Conservation (phyloP, 2,113 vertebrate species). For the Lepus timidus region DNA sequence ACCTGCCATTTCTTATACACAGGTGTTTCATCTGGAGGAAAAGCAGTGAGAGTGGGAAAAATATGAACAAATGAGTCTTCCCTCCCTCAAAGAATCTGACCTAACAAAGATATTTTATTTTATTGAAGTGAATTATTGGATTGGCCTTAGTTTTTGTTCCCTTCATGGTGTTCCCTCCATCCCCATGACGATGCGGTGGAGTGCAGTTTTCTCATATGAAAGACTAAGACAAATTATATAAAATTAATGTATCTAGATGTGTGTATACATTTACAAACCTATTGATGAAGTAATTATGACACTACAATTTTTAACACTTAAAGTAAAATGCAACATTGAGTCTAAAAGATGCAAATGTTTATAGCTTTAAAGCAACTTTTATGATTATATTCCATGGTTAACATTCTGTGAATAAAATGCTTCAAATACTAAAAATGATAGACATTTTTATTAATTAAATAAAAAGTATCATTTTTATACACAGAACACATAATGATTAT, state of each 20-base stretch:
- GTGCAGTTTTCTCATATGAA: background rate
- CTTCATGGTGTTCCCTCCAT: background rate
- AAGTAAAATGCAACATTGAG: slow-evolving; percentile 27
- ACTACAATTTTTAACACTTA: slow-evolving; percentile 45
- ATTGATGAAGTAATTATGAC: background rate
- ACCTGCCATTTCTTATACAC: background rate
- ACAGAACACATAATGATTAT: slow-evolving; percentile 27
- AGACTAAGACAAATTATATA: background rate
- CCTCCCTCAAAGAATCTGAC: background rate
- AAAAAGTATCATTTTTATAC: slow-evolving; percentile 41
- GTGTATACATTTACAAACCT: background rate
- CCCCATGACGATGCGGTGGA: too few relatives aligned
- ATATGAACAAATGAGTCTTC: background rate
- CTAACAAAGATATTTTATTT: background rate
- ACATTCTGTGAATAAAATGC: slow-evolving; percentile 23
- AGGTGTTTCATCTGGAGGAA: background rate
- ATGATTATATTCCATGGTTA: slow-evolving; percentile 12
- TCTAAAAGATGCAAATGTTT: slow-evolving; percentile 22
- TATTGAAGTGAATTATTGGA: background rate
- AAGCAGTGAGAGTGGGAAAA: background rate
- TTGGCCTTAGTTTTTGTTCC: background rate
- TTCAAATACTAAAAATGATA: slow-evolving; percentile 29
- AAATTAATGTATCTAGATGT: background rate
- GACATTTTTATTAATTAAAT: slow-evolving; percentile 64
- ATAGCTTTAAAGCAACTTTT: slow-evolving; percentile 22